Percentiles rank a stretch among this genome's conserved stretches.
Conservation (phyloP, 2,888 invertebrate species). For the Mamestra brassicae region DNA sequence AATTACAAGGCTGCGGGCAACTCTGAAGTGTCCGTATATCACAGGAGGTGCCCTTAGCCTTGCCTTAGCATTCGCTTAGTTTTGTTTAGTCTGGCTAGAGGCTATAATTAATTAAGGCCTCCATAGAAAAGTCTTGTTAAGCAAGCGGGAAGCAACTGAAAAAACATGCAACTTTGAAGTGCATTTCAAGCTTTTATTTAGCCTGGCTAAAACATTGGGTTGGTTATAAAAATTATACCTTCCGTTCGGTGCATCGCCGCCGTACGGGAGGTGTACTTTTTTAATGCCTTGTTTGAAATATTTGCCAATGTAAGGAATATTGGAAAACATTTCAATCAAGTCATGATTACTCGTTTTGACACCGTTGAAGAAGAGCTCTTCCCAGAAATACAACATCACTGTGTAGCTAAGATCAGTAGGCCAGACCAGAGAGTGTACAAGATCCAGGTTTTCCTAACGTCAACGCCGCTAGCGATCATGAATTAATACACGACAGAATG, state of each 20-base stretch:
- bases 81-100: too few relatives aligned
- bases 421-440: constrained; percentile 2
- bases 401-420: constrained; percentile 6
- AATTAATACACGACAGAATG: constrained; percentile 43
- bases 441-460: constrained; percentile 4
- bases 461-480: constrained; percentile 32
- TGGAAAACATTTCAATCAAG: too few relatives aligned
- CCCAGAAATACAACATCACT: background rate
- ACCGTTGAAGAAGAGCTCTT: background rate
- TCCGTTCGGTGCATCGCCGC: too few relatives aligned
- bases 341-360: background rate
- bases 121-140: background rate
- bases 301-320: too few relatives aligned
- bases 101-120: background rate
- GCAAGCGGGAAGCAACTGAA: too few relatives aligned
- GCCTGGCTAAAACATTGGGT: too few relatives aligned
- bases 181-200: too few relatives aligned
- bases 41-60: background rate
- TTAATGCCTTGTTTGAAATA: too few relatives aligned
- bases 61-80: too few relatives aligned
- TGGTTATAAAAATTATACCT: too few relatives aligned
- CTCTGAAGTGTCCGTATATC: background rate
- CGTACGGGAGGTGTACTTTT: too few relatives aligned
- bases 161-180: too few relatives aligned
- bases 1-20: background rate